Evolutionary conservation across 2,888 invertebrate species (phyloP), one percentile per base, ranked within the genome.

Genomic region (Lepidochitona cinerea): DNA sequence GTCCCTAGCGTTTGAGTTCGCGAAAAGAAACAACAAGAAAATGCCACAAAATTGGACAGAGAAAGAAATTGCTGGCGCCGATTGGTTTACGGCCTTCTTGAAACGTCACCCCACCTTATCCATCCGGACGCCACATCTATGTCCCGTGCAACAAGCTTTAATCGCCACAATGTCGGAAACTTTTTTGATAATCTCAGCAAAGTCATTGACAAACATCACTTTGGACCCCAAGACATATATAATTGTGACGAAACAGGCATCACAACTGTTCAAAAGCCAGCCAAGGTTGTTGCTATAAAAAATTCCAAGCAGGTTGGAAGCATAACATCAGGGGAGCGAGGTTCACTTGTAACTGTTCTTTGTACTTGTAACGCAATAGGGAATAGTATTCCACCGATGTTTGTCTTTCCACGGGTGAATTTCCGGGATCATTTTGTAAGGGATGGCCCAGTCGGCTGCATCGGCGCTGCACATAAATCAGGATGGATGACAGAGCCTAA

Each of bases 181-280:
- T 79, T 77, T 37, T 79, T 71, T 64, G 49, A 64, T 4, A 78
- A 79, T 29, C 72, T 81, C 26, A 71, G 23, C n/a, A 29, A 54
- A n/a, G 76, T 77, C 0, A 71, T 81, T 66, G 69, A 76, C 49
- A 52, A 64, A 54, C n/a, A 81, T 52, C 37, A 71, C 7, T 66
- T 75, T 49, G 49, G 33, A 32, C 26, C 71, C 12, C 14, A 33
- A 53, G 53, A 75, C 3, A 76, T 81, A 37, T 81, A 52, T 14
- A 79, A 80, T 69, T 41, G 71, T 2, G 80, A 79, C 68, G 78
- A 77, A 69, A 79, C 80, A n/a, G 76, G 75, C 5, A 26, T 71
- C 18, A 75, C 75, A 1, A 81, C 80, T 3, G 80, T 81, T 0
- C 76, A 76, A 35, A 76, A 76, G 59, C 78, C 75, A 23, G 18